These are phyloP conservation scores for Subacronicta megacephala DNA, from an alignment of 2,888 invertebrate species.

Conservation along the genomic window DNA sequence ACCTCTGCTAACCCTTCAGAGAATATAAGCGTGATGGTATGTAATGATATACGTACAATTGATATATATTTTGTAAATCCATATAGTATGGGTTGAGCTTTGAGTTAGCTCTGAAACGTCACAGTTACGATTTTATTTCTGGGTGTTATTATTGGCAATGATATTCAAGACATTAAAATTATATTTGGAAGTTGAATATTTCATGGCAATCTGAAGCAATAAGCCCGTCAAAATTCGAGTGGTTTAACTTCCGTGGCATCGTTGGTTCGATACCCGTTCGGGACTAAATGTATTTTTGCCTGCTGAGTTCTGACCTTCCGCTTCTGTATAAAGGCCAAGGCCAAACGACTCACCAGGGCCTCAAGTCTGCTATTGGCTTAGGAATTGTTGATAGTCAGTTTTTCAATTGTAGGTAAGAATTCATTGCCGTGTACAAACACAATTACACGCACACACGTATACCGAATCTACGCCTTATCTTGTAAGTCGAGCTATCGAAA, in stretches of 20 bases:
- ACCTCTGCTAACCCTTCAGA: no score
- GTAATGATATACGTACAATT: slow-evolving; percentile 8
- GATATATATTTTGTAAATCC: slow-evolving; percentile 33
- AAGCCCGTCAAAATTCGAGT: not conserved
- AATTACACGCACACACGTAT: no score
- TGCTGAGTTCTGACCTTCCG: no score
- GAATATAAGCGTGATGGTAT: no score
- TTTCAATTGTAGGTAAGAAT: no score
- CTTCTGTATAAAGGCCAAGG: no score
- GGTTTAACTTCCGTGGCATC: not conserved
- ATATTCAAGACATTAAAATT: slow-evolving; percentile 15
- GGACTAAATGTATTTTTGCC: not conserved
- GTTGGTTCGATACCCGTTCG: not conserved
- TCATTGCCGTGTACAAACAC: no score
- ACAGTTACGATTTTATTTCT: slow-evolving; percentile 28
- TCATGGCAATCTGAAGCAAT: slow-evolving; percentile 13
- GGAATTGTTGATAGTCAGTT: no score
- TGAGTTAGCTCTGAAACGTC: slow-evolving; percentile 24
- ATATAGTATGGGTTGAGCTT: slow-evolving; percentile 15
- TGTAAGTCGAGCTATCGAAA: no score
- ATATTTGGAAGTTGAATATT: slow-evolving; percentile 14
- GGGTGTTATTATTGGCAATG: slow-evolving; percentile 38
- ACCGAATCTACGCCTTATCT: no score
- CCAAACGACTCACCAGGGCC: no score
- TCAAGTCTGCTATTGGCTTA: no score